These are phyloP conservation scores for Heterohyrax brucei DNA, from an alignment of 2,797 vertebrate genomes.

Conservation along the genomic window DNA sequence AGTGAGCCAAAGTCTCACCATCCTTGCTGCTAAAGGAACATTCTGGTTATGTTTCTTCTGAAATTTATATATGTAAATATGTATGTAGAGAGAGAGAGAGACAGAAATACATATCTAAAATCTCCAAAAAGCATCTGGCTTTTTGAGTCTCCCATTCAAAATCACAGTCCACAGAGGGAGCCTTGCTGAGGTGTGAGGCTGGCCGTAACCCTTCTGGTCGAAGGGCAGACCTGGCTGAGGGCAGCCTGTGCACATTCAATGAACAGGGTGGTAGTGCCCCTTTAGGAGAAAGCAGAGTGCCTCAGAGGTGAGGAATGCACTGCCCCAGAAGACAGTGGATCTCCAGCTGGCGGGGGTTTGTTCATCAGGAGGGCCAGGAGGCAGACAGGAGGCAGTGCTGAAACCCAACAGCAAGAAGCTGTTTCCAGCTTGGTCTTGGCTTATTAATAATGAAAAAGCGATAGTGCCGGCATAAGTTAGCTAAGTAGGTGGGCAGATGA, in stretches of 20 bases:
- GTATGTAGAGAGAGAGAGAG: no score
- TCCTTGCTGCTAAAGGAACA: no score
- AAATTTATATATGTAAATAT: no score
- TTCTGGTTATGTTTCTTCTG: no score
- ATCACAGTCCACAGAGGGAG: slow-evolving; percentile 7
- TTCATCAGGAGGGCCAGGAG: slow-evolving; percentile 63
- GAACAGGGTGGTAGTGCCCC: slow-evolving; percentile 58
- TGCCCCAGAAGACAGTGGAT: slow-evolving; percentile 67
- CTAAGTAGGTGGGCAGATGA: slow-evolving; percentile 82
- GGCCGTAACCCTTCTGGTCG: background rate
- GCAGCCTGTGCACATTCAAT: slow-evolving; percentile 3
- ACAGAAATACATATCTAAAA: background rate
- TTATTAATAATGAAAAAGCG: slow-evolving; percentile 83
- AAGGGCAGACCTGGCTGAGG: slow-evolving; percentile 42
- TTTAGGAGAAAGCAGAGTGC: slow-evolving; percentile 66
- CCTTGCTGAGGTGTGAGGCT: background rate
- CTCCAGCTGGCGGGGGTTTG: slow-evolving; percentile 58
- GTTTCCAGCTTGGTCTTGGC: slow-evolving; percentile 83
- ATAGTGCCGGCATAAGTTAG: slow-evolving; percentile 82
- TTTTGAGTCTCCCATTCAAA: slow-evolving; percentile 41
- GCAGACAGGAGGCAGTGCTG: slow-evolving; percentile 49
- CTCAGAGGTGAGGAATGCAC: background rate
- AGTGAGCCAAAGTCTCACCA: no score
- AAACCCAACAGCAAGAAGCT: slow-evolving; percentile 76
- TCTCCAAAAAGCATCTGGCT: slow-evolving; percentile 45